phyloP scores from a whole-genome alignment of 2,888 invertebrate species.

The Troides aeacus region DNA sequence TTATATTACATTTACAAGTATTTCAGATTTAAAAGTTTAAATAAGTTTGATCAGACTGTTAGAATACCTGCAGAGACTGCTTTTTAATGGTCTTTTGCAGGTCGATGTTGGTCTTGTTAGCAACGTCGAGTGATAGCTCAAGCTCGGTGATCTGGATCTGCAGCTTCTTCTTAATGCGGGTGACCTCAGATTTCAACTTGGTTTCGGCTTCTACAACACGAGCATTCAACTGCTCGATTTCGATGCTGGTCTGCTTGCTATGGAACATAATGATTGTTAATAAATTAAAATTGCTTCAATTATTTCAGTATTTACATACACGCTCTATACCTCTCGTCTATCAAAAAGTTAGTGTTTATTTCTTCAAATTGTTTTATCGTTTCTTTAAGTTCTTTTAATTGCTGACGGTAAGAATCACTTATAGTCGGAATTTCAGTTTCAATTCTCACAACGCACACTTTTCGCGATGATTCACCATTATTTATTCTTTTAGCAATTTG shows the following conservation, averaged over 20 bases:
- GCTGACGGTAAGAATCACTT: constrained; percentile 79
- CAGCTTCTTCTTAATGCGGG: constrained; percentile 99
- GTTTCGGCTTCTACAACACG: constrained; percentile 98
- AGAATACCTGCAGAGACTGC: constrained; percentile 90
- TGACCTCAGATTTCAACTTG: constrained; percentile 96
- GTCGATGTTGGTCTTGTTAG: constrained; percentile 98
- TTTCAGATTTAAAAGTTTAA: too few relatives aligned
- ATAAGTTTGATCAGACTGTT: not conserved
- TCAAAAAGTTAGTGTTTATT: constrained; percentile 79
- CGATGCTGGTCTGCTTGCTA: constrained; percentile 98
- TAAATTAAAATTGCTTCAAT: not conserved
- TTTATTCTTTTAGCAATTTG: constrained; percentile 39
- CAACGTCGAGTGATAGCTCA: constrained; percentile 97
- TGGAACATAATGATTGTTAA: constrained; percentile 38
- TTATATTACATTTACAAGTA: too few relatives aligned
- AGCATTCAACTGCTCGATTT: constrained; percentile 97
- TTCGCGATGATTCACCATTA: constrained; percentile 56
- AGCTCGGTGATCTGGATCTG: constrained; percentile 98
- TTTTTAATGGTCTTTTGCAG: constrained; percentile 98
- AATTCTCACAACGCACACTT: constrained; percentile 60
- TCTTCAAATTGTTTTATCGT: constrained; percentile 83
- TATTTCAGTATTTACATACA: not conserved
- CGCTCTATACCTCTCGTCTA: constrained; percentile 83
- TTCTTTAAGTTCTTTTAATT: constrained; percentile 80
- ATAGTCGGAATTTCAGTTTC: constrained; percentile 62